phyloP scores from a whole-genome alignment of 2,113 vertebrate genomes.

The Phyllopteryx taeniolatus region DNA sequence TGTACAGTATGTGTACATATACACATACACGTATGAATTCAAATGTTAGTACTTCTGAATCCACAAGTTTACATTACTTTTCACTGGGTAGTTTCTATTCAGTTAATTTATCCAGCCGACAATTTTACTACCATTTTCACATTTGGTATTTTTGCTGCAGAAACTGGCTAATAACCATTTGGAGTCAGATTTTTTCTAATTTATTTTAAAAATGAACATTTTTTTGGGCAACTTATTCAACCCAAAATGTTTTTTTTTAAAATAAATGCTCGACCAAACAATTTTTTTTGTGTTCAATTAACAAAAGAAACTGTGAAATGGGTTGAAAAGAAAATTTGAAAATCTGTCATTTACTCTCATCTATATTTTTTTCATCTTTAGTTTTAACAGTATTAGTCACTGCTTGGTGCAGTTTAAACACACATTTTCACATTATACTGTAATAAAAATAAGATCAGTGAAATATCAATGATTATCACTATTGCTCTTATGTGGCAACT shows the following conservation, averaged over 20 bases:
- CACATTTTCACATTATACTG: too few species aligned
- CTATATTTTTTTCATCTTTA: too few species aligned
- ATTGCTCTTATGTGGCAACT: constrained; percentile 17
- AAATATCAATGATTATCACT: constrained; percentile 11
- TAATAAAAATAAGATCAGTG: constrained; percentile 10
- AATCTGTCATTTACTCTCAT: too few species aligned
- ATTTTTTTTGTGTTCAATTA: too few species aligned
- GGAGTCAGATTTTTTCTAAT: not conserved
- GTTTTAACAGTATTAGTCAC: too few species aligned
- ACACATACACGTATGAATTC: too few species aligned
- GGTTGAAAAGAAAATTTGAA: too few species aligned
- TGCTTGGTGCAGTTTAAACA: too few species aligned
- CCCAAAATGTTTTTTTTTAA: too few species aligned
- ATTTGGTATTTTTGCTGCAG: not conserved
- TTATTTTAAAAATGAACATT: too few species aligned
- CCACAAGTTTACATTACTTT: not conserved
- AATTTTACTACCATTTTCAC: not conserved
- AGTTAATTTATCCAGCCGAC: not conserved
- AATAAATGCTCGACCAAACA: too few species aligned
- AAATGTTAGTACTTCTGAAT: not conserved
- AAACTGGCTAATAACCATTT: not conserved
- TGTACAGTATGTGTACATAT: not conserved
- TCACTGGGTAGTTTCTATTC: not conserved
- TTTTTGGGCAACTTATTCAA: not conserved
- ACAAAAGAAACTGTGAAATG: too few species aligned